phyloP scores from a whole-genome alignment of 2,113 vertebrate species.

The Axis porcinus region DNA sequence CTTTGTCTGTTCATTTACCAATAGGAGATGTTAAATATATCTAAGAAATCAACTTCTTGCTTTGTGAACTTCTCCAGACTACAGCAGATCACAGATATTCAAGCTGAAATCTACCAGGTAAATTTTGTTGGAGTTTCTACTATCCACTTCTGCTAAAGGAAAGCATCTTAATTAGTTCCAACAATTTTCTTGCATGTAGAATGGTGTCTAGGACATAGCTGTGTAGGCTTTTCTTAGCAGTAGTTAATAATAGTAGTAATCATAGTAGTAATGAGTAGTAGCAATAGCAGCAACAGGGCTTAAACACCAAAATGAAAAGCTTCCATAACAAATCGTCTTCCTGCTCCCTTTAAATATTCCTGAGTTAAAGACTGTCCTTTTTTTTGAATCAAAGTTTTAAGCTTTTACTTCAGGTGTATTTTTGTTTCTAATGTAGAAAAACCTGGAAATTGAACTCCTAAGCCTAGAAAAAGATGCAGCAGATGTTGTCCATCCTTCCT shows the following conservation, averaged over 20 bases:
- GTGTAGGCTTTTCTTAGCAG: background rate
- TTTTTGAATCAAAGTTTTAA: background rate
- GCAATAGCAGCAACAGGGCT: background rate
- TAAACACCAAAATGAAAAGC: constrained; percentile 5
- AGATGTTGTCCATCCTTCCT: constrained; percentile 85
- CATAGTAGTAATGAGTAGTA: background rate
- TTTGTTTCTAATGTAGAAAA: constrained; percentile 81
- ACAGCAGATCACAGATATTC: constrained; percentile 80
- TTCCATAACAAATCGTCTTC: background rate
- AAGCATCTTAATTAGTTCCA: background rate
- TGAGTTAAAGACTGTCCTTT: background rate
- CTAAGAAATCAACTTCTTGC: constrained; percentile 60
- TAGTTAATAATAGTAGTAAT: background rate
- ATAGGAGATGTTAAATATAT: constrained; percentile 84
- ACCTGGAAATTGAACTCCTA: constrained; percentile 87
- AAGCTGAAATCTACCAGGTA: constrained; percentile 87
- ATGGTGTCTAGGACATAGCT: background rate
- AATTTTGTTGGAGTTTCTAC: background rate
- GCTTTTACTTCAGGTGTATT: constrained; percentile 6
- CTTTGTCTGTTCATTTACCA: constrained; percentile 28
- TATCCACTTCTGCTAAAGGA: background rate
- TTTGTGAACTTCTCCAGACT: constrained; percentile 82
- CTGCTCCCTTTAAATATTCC: background rate
- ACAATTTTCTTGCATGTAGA: background rate
- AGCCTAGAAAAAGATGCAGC: constrained; percentile 84